Percentiles rank a stretch among this genome's conserved stretches.
Conservation (phyloP, 1,140 invertebrate species). For the Hypsibius dujardini region DNA sequence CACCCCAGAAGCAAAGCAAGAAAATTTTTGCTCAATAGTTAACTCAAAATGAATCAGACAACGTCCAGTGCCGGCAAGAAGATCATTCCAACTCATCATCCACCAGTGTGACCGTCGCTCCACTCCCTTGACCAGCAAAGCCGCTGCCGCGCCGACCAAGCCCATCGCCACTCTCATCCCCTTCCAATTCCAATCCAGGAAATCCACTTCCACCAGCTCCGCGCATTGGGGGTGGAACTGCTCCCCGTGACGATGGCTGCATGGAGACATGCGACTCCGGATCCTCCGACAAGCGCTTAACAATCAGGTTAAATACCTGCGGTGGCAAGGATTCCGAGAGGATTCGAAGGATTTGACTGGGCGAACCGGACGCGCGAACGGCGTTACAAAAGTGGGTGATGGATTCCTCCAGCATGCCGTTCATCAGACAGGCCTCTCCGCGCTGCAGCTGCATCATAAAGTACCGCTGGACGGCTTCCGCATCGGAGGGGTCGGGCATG, state of each 20-base stretch:
- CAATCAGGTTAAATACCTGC: conserved; percentile 6
- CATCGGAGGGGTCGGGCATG: conserved; percentile 64
- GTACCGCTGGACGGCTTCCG: conserved; percentile 76
- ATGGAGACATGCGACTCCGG: not conserved
- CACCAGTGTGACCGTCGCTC: conserved; percentile 14
- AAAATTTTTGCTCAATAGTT: too few species aligned
- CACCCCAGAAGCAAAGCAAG: too few species aligned
- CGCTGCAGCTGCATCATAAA: conserved; percentile 35
- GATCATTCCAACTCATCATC: conserved; percentile 18
- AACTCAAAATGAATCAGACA: too few species aligned
- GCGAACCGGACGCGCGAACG: not conserved
- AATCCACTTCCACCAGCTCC: not conserved
- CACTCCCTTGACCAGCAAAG: too few species aligned
- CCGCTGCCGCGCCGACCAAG: conserved; percentile 23
- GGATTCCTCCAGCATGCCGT: not conserved
- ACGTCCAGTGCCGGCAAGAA: too few species aligned
- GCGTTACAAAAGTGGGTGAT: conserved; percentile 6
- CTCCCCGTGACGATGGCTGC: too few species aligned
- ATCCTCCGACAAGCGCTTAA: conserved; percentile 9
- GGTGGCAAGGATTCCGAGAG: not conserved
- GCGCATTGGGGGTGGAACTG: not conserved
- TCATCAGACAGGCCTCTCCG: not conserved
- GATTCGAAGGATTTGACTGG: not conserved
- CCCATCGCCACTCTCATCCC: conserved; percentile 16
- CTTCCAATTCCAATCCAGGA: not conserved